Percentiles rank a stretch among this genome's conserved stretches.
Conservation (phyloP, 2,113 vertebrate genomes). For the Phalacrocorax carbo region DNA sequence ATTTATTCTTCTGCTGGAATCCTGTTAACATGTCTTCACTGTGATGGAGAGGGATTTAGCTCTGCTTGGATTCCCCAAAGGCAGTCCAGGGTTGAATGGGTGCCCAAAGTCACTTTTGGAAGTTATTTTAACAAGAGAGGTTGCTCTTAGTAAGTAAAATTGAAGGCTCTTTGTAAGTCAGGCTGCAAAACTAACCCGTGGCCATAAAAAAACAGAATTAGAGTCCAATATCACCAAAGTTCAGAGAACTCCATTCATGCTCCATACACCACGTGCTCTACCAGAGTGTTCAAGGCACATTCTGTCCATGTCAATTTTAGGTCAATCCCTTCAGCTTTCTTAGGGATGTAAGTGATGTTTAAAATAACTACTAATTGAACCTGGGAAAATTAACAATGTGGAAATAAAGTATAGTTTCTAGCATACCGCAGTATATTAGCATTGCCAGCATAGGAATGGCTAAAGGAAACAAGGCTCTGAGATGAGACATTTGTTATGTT, state of each 20-base stretch:
- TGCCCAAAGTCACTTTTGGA: not conserved
- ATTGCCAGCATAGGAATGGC: not conserved
- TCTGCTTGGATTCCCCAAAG: not conserved
- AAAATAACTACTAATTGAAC: not conserved
- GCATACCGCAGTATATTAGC: not conserved
- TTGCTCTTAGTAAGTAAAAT: not conserved
- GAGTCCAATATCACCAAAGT: not conserved
- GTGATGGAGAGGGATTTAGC: not conserved
- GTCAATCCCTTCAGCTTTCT: not conserved
- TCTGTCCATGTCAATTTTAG: not conserved
- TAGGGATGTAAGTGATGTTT: not conserved
- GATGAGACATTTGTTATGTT: not conserved
- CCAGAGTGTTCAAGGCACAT: not conserved
- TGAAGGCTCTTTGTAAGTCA: not conserved
- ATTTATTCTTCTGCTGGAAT: constrained; percentile 50
- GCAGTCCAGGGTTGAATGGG: not conserved
- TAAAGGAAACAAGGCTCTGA: not conserved
- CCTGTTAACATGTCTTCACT: not conserved
- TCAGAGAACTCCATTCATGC: not conserved
- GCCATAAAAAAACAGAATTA: not conserved
- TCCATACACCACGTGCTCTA: not conserved
- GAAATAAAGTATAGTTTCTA: not conserved
- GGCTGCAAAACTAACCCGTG: not conserved
- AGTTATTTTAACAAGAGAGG: not conserved
- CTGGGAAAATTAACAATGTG: not conserved